Conservation (phyloP, 2,113 vertebrate species). For the Caretta caretta region DNA sequence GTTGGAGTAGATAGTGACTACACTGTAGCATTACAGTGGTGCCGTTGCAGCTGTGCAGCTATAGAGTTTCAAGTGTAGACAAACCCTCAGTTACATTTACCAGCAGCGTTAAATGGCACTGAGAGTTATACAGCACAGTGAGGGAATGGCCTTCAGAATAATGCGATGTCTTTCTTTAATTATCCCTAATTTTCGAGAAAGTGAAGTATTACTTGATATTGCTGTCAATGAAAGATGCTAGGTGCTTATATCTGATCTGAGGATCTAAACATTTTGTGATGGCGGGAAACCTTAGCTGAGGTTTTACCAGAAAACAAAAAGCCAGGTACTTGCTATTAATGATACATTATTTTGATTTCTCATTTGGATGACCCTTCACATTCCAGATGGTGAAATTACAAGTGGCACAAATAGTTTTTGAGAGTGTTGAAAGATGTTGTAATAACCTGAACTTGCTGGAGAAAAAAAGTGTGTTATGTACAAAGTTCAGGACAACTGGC, state of each 20-base stretch:
- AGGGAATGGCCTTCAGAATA: neutral
- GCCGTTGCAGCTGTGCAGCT: neutral
- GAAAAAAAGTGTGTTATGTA: neutral
- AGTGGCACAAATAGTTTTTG: rapidly evolving
- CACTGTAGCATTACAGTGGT: neutral
- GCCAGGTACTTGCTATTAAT: neutral
- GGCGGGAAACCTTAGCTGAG: neutral
- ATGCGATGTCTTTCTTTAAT: neutral
- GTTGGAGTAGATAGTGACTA: neutral
- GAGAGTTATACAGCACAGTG: slow-evolving; percentile 10
- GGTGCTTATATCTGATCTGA: neutral
- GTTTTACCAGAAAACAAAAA: neutral
- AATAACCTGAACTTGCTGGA: neutral
- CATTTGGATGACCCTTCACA: neutral
- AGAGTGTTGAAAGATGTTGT: neutral
- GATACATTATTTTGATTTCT: neutral
- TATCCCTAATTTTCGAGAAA: slow-evolving; percentile 18
- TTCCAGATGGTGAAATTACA: neutral
- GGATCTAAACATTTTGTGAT: neutral
- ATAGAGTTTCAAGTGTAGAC: neutral
- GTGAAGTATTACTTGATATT: neutral
- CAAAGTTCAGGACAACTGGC: neutral
- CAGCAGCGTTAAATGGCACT: neutral
- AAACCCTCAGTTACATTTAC: neutral
- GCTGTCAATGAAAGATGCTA: neutral